Conservation (phyloP, 2,888 invertebrate species). For the Lissocephala sabroskyi region DNA sequence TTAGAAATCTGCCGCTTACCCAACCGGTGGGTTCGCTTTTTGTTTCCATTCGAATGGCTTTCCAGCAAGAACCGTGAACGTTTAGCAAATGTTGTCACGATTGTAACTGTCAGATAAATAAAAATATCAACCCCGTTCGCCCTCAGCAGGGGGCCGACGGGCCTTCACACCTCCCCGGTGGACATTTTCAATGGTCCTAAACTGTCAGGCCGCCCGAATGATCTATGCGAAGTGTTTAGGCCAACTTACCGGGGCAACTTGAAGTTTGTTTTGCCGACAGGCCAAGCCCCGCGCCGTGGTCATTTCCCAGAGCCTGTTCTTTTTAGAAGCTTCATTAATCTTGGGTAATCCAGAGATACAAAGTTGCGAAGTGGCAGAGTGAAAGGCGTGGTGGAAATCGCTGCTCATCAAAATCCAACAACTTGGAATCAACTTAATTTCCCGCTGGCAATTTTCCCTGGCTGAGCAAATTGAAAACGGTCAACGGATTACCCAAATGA, state of each 20-base stretch:
- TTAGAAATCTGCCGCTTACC: constrained; percentile 27
- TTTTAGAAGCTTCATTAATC: neutral
- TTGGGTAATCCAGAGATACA: neutral
- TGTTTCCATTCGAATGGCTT: constrained; percentile 46
- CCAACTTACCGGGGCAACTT: constrained; percentile 6
- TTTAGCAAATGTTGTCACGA: constrained; percentile 28
- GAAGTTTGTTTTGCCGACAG: constrained; percentile 22
- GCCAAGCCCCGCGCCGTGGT: too few species aligned
- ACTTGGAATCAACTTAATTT: neutral
- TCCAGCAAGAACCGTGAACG: too few species aligned
- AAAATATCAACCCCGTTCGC: constrained; percentile 8
- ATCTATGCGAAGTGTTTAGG: constrained; percentile 3
- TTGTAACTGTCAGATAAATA: constrained; percentile 45
- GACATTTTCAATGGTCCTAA: too few species aligned
- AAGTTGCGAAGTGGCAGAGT: neutral
- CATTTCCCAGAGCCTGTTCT: too few species aligned
- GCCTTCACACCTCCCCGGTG: neutral
- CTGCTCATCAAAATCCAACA: neutral
- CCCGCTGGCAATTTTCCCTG: constrained; percentile 27
- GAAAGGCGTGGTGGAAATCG: neutral
- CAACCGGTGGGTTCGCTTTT: neutral
- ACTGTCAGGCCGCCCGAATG: too few species aligned
- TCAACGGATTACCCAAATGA: too few species aligned
- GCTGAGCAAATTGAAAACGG: neutral
- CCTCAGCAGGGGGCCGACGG: neutral